Evolutionary conservation across 2,113 vertebrate genomes (phyloP), one percentile per base, ranked within the genome.

Genomic region (Grantiella picta): DNA sequence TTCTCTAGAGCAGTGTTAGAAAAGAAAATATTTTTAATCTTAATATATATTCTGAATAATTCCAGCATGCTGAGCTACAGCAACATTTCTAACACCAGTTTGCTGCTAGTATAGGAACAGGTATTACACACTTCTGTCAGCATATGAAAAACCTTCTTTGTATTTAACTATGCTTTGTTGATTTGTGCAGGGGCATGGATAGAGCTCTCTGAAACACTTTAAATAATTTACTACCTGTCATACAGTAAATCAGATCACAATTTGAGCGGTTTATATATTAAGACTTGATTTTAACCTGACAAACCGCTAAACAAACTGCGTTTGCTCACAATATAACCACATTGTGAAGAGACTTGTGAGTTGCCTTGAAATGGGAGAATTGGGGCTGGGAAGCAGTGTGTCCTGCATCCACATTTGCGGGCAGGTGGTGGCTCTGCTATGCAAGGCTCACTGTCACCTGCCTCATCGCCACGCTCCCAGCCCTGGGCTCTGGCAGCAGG

Each of bases 321-420:
- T 36, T 84, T 17, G 10, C 18, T 24, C 35, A 17, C 33, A 56
- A 16, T 1, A 10, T 27, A 60, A 75, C 52, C 29, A 33, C 29
- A 9, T 4, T 1, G 18, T 1, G 40, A 73, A 7, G 20, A 79
- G 11, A 31, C 19, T 60, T 24, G 33, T 1, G 28, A 61, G 17
- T 3, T 64, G 10, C 35, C n/a, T 31, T 16, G n/a, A 60, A 65
- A 45, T 0, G 12, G 5, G 8, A 77, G 63, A 56, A 13, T 0
- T 8, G 4, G 33, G 42, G 15, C 10, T 27, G 66, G 40, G n/a
- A 24, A 60, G 73, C 29, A 9, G 11, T 1, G 22, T 4, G 4
- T 2, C 2, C 38, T 0, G 3, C 20, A n/a, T 0, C 12, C 36
- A 4, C 4, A 0, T 9, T 9, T 18, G 21, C 64, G 17, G 36